Evolutionary conservation across 2,888 invertebrate species (phyloP).

Genomic region (Agonopterix arenella): DNA sequence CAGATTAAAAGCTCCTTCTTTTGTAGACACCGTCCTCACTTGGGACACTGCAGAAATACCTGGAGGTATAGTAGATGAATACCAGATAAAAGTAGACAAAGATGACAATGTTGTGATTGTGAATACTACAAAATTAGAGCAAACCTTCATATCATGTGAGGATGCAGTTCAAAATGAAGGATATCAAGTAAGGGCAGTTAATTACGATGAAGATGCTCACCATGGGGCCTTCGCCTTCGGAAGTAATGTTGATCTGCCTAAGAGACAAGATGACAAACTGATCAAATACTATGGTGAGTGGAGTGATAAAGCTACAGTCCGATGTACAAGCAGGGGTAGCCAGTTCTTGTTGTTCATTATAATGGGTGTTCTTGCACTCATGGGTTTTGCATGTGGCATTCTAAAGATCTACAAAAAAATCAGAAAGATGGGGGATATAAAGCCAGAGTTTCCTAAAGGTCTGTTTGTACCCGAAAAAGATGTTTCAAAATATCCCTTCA

Average conservation of each 20-base stretch:
- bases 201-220: conserved; percentile 47
- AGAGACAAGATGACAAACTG: conserved; percentile 14
- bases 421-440: conserved; percentile 81
- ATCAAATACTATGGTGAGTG: conserved; percentile 49
- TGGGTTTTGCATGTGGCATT: conserved; percentile 45
- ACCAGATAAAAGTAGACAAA: conserved; percentile 68
- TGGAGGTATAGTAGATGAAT: conserved; percentile 75
- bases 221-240: conserved; percentile 43
- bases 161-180: conserved; percentile 44
- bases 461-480: conserved; percentile 70
- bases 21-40: conserved; percentile 40
- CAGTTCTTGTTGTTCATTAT: conserved; percentile 48
- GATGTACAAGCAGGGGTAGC: conserved; percentile 47
- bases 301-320: conserved; percentile 49
- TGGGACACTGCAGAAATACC: conserved; percentile 72
- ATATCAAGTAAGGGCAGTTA: conserved; percentile 61
- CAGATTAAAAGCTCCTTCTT: conserved; percentile 42
- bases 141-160: conserved; percentile 42
- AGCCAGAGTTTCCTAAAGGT: conserved; percentile 81
- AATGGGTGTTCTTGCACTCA: conserved; percentile 41
- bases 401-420: conserved; percentile 77
- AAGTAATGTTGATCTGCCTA: conserved; percentile 32
- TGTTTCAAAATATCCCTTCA: conserved; percentile 54
- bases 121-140: conserved; percentile 41
- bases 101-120: conserved; percentile 40